Evolutionary conservation across 2,888 invertebrate genomes (phyloP).

Genomic region (Pollenia amentaria): DNA sequence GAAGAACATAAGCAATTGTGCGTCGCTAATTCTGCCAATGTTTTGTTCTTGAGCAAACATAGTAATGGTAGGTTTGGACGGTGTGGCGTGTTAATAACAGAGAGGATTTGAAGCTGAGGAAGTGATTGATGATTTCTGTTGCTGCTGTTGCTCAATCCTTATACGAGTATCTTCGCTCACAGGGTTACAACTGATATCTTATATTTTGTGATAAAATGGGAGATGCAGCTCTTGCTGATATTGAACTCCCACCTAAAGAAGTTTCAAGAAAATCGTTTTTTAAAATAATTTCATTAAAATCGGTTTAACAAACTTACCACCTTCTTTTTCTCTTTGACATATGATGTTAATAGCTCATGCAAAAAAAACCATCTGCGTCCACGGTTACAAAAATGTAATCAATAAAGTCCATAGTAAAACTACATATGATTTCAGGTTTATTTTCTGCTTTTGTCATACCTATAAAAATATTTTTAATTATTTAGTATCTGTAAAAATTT

Average conservation of each 20-base stretch:
- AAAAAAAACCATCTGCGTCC: conserved; percentile 96
- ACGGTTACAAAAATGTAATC: conserved; percentile 99
- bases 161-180: conserved; percentile 81
- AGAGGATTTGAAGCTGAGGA: conserved; percentile 71
- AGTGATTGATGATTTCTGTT: conserved; percentile 50
- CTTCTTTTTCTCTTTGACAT: conserved; percentile 96
- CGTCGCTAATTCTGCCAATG: no score
- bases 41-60: no score
- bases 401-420: conserved; percentile 99
- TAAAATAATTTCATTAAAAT: background rate
- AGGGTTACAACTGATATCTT: conserved; percentile 80
- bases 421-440: conserved; percentile 96
- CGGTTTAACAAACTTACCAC: conserved; percentile 86
- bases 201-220: conserved; percentile 83
- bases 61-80: no score
- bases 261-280: background rate
- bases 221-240: conserved; percentile 83
- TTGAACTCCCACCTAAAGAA: no score
- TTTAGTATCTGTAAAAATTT: background rate
- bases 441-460: conserved; percentile 85
- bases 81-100: no score
- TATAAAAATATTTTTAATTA: background rate
- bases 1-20: no score
- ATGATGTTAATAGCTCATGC: conserved; percentile 98
- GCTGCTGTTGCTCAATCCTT: conserved; percentile 78